These are phyloP conservation scores for Bettongia penicillata DNA, from an alignment of 2,113 vertebrate genomes.

Conservation along the genomic window DNA sequence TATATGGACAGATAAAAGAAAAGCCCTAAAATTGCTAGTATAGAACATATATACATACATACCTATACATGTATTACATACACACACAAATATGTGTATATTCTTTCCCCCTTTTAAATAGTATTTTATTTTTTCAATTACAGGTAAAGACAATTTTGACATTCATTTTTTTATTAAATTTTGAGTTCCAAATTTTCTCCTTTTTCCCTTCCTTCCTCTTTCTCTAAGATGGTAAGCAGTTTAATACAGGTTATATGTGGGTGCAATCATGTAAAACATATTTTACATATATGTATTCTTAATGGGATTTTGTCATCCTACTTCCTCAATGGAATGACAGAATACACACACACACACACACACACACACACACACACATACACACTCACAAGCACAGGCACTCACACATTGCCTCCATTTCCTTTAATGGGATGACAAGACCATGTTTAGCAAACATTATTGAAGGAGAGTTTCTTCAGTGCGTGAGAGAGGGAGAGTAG, in stretches of 20 bases:
- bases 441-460: neutral
- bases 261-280: too few relatives aligned
- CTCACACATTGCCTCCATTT: neutral
- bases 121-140: too few relatives aligned
- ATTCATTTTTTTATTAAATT: too few relatives aligned
- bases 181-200: too few relatives aligned
- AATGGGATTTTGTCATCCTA: too few relatives aligned
- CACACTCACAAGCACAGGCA: accelerated
- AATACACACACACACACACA: neutral
- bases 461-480: neutral
- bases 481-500: neutral
- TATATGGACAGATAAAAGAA: neutral
- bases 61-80: neutral
- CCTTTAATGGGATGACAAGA: neutral
- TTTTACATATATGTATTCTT: too few relatives aligned
- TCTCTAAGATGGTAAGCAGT: too few relatives aligned
- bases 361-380: neutral
- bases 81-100: too few relatives aligned
- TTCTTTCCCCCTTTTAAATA: too few relatives aligned
- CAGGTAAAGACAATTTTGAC: too few relatives aligned
- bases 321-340: neutral
- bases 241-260: too few relatives aligned
- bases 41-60: neutral
- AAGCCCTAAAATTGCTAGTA: neutral
- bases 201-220: too few relatives aligned